phyloP scores from a whole-genome alignment of 2,888 invertebrate genomes.

The Desoria tigrina region DNA sequence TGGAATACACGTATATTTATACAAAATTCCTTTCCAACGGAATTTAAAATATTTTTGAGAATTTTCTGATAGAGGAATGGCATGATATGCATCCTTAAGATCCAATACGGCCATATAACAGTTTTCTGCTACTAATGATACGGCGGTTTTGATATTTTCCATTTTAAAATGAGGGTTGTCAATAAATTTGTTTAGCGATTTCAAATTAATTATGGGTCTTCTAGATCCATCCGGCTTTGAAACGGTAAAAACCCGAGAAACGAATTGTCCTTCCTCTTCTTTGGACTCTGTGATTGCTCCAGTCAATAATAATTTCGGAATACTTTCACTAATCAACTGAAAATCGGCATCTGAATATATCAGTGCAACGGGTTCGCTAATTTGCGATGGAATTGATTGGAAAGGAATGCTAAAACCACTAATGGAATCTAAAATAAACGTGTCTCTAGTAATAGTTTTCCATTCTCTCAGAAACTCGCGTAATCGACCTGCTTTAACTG shows the following conservation, averaged over 20 bases:
- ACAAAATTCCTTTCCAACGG: too few species aligned
- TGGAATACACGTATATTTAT: too few species aligned
- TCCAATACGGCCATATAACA: too few species aligned
- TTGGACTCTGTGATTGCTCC: background rate
- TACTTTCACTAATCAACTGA: background rate
- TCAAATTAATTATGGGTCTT: slow-evolving; percentile 5
- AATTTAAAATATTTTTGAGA: too few species aligned
- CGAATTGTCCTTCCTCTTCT: background rate
- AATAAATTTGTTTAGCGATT: background rate
- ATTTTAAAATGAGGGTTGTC: too few species aligned
- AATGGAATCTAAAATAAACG: background rate
- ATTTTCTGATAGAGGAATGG: too few species aligned
- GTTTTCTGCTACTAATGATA: too few species aligned
- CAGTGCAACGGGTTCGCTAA: background rate
- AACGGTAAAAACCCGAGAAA: slow-evolving; percentile 14
- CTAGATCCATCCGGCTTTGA: background rate
- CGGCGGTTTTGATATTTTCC: too few species aligned
- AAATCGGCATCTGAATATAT: background rate
- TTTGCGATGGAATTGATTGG: background rate
- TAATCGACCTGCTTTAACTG: slow-evolving; percentile 2
- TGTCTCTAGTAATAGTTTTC: background rate
- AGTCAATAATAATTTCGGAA: background rate
- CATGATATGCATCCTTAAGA: too few species aligned
- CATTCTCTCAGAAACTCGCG: background rate
- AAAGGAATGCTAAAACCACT: slow-evolving; percentile 8